These are phyloP conservation scores for Tapirus indicus DNA, from an alignment of 2,797 vertebrate genomes.

Conservation along the genomic window DNA sequence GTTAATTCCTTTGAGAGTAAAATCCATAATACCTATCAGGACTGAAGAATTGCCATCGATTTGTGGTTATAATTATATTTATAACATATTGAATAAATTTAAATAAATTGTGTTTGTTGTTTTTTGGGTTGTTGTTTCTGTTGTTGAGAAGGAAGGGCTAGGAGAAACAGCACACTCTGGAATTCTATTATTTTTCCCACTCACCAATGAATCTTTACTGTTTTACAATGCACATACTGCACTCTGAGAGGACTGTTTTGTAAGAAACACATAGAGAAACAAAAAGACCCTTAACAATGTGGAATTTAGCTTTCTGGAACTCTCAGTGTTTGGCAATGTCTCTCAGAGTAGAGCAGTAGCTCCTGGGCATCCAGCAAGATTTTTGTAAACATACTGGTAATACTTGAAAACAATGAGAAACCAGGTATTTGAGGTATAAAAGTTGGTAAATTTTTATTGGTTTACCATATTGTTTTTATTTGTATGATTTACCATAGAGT, in stretches of 20 bases:
- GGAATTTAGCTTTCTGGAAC: background rate
- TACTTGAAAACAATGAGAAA: background rate
- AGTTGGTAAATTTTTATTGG: no score
- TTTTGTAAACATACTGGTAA: background rate
- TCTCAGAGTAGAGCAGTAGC: background rate
- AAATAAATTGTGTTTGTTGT: background rate
- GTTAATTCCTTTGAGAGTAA: background rate
- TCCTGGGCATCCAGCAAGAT: background rate
- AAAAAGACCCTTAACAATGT: background rate
- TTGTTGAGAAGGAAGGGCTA: background rate
- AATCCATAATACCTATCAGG: background rate
- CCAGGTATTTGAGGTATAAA: background rate
- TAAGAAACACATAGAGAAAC: background rate
- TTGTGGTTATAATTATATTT: background rate
- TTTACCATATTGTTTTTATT: background rate
- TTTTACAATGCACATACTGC: background rate
- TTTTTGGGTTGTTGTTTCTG: background rate
- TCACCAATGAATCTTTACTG: background rate
- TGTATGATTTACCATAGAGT: background rate
- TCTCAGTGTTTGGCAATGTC: background rate
- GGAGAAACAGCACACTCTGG: background rate
- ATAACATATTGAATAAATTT: background rate
- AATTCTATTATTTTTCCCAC: background rate
- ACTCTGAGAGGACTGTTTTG: background rate
- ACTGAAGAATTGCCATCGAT: background rate